These are phyloP conservation scores for Darevskia mixta DNA, from an alignment of 2,797 vertebrate species.

Conservation along the genomic window DNA sequence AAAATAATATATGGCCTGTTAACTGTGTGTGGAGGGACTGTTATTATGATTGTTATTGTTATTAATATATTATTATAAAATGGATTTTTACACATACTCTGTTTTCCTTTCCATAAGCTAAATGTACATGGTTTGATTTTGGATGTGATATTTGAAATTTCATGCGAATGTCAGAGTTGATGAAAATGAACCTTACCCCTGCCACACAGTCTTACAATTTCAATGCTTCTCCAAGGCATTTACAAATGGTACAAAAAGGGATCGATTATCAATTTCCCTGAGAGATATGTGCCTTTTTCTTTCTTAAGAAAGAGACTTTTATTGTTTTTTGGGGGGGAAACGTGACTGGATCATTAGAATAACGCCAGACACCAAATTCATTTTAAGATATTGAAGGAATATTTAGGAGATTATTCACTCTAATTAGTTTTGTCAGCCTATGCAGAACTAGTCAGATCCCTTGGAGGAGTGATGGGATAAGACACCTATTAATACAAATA, in stretches of 20 bases:
- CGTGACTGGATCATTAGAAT: not conserved
- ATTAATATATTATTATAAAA: too few relatives aligned
- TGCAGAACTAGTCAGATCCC: constrained; percentile 38
- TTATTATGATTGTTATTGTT: too few relatives aligned
- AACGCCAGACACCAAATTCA: not conserved
- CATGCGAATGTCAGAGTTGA: not conserved
- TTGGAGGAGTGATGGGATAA: constrained; percentile 5
- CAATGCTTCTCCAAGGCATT: not conserved
- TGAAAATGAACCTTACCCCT: not conserved
- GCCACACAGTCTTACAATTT: not conserved
- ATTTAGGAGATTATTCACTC: constrained; percentile 7
- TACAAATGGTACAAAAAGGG: not conserved
- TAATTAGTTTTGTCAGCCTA: constrained; percentile 27
- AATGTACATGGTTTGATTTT: not conserved
- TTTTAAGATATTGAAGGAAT: not conserved
- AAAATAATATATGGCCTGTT: too few relatives aligned
- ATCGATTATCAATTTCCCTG: not conserved
- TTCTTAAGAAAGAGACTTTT: not conserved
- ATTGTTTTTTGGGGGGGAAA: not conserved
- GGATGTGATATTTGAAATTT: not conserved
- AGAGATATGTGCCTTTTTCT: not conserved
- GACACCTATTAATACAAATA: constrained; percentile 5
- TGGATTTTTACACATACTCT: too few relatives aligned
- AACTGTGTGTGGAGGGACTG: too few relatives aligned
- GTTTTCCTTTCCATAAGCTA: not conserved